Evolutionary conservation across 2,888 invertebrate species (phyloP).

Genomic region (Tortrix viridana): DNA sequence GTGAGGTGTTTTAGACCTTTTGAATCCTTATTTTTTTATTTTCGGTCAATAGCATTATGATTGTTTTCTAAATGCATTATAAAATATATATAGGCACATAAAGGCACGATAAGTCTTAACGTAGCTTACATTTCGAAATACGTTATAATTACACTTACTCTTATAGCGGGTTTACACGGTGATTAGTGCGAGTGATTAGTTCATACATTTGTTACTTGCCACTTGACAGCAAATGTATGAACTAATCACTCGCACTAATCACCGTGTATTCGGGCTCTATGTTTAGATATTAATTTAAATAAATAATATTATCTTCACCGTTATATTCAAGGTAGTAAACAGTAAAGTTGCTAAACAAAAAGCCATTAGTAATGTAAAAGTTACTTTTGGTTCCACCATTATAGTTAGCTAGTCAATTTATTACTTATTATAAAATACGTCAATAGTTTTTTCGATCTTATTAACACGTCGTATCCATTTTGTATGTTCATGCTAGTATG

Average conservation of each 20-base stretch:
- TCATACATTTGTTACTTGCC: no score
- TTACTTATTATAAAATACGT: background rate
- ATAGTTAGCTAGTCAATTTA: background rate
- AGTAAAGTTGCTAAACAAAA: background rate
- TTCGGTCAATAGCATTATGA: constrained; percentile 17
- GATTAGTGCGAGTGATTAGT: no score
- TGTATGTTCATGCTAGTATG: background rate
- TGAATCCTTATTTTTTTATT: constrained; percentile 8
- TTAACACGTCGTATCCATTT: no score
- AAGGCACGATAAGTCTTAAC: constrained; percentile 12
- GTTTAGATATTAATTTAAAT: constrained; percentile 31
- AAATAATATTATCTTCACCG: constrained; percentile 31
- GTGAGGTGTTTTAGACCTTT: constrained; percentile 3
- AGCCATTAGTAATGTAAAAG: no score
- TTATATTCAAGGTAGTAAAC: constrained; percentile 29
- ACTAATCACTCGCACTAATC: no score
- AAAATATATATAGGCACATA: constrained; percentile 31
- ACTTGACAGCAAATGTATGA: no score
- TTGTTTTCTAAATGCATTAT: constrained; percentile 31
- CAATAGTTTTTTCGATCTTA: background rate
- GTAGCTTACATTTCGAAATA: no score
- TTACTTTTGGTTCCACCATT: background rate
- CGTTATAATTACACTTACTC: constrained; percentile 5
- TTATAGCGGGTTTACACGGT: no score
- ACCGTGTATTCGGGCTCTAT: no score